Evolutionary conservation across 1,140 invertebrate species (phyloP).

Genomic region (Drosophila leontia): DNA sequence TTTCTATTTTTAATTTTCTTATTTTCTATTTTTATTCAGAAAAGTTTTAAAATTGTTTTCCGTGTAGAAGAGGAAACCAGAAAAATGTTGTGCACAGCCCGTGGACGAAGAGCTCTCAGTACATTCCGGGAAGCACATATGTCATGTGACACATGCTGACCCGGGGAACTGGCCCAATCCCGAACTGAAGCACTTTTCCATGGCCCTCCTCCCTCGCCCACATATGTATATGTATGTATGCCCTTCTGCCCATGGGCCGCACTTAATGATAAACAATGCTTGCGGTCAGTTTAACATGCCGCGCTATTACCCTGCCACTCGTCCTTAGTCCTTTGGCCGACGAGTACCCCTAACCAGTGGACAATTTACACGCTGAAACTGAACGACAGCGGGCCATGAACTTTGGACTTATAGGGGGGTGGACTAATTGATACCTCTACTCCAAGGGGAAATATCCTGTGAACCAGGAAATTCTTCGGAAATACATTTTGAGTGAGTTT

Average conservation of each 20-base stretch:
- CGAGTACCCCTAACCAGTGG: constrained; percentile 61
- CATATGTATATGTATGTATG: constrained; percentile 7
- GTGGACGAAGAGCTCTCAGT: constrained; percentile 26
- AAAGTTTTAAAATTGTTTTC: not conserved
- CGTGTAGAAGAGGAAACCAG: constrained; percentile 2
- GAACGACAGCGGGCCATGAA: constrained; percentile 44
- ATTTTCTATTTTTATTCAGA: not conserved
- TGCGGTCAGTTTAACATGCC: constrained; percentile 83
- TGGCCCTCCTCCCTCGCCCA: not conserved
- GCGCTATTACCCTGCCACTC: constrained; percentile 77
- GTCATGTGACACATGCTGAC: constrained; percentile 76
- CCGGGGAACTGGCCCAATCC: constrained; percentile 36
- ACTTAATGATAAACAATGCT: constrained; percentile 84
- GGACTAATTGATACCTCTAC: constrained; percentile 40
- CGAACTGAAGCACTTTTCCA: not conserved
- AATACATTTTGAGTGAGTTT: not conserved
- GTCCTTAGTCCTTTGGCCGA: not conserved
- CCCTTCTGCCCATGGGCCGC: constrained; percentile 31
- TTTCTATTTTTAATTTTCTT: not conserved
- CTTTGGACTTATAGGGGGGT: not conserved
- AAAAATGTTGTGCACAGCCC: constrained; percentile 10
- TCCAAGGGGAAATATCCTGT: not conserved
- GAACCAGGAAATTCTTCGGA: not conserved
- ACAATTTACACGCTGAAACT: constrained; percentile 80
- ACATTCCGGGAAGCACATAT: constrained; percentile 61